Base-by-base conservation (phyloP, 1,140 invertebrate species). In the Ceratosolen solmsi region DNA sequence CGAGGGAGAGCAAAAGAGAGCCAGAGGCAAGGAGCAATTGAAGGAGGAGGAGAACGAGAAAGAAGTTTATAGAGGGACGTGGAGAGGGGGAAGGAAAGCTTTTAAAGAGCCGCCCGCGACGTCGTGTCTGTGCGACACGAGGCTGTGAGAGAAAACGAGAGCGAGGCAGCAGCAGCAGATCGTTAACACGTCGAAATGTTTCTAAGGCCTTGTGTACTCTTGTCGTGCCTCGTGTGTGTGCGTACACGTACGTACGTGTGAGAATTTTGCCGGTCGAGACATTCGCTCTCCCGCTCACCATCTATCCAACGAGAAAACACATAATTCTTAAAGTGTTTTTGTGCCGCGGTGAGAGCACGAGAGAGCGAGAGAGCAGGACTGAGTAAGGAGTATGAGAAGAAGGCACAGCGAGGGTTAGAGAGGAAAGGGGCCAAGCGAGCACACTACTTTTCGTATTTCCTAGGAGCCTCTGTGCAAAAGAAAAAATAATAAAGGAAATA, bases 311-410 rank as follows among this genome's bases (percentile, higher is more conserved):
- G 33, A 68, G 63, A 68, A 68, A 68, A 68, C 25, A 46, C 41
- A 71, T 71, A 49, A 25, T 71, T 71, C 70, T 49, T 9, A 49
- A 15, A 49, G n/a, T 17, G 41, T 38, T 68, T 68, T 38, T 68
- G 63, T 36, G 8, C 51, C 20, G 20, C 11, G 15, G 27, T 22
- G 20, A 56, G 41, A n/a, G 49, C 41, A 82, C 70, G 84, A 84
- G 85, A 80, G 84, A 3, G 46, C 25, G 33, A 65, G 30, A 5
- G 30, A 33, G 63, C 15, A 15, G 27, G 30, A 36, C 15, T 20
- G 17, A 54, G 51, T 4, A 22, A 22, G 51, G 51, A 22, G 30
- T 25, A 4, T 0, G 60, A 65, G 60, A 36, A 36, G 60, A 36
- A 65, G 60, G 15, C 30, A 27, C 2, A 65, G 33, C 30, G 30